Evolutionary conservation across 2,888 invertebrate genomes (phyloP), one percentile per base, ranked within the genome.

Genomic region (Eubasilissa splendida): DNA sequence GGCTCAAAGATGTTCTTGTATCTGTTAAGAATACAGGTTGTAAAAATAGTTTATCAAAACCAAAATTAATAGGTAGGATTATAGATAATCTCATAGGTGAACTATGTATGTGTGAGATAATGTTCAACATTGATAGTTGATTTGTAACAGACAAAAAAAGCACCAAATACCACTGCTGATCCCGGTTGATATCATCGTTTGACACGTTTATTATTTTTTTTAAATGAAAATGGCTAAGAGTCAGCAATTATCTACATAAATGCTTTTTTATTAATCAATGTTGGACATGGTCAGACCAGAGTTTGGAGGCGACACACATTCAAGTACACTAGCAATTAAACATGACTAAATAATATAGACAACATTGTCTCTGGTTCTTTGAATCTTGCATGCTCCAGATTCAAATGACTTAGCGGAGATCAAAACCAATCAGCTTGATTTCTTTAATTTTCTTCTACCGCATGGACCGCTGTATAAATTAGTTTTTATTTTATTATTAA

Each of bases 1-100:
- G 63, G 60, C 58, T 22, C 74, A 56, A 68, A 66, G 70, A 7
- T 42, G 42, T 42, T 42, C 42, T 42, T 42, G 42, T 42, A 42
- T 42, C 4, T 77, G 77, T 77, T 70, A 22, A 56, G 52, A 75
- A 53, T 53, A 78, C 78, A 78, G 78, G 78, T 71, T 71, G 78
- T 78, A 78, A 78, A 58, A 70, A 14, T 63, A 66, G 33, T 65
- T 66, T 66, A 54, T 56, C 65, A 65, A 76, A 76, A 9, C 42
- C n/a, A 58, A n/a, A 58, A 58, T 11, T 58, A 58, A 58, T 58
- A 58, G 58, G 58, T 58, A 58, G 58, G 58, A 58, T n/a, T 8
- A 58, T 58, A 58, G 58, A 58, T 58, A 8, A 10, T 58, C 58
- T 58, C n/a, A 8, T 42, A 42, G 42, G 42, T 42, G 42, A 42